A percentile compares a stretch with the other conserved stretches of the same genome.
Conservation (phyloP, 2,797 vertebrate genomes). For the Crypturellus tataupa region DNA sequence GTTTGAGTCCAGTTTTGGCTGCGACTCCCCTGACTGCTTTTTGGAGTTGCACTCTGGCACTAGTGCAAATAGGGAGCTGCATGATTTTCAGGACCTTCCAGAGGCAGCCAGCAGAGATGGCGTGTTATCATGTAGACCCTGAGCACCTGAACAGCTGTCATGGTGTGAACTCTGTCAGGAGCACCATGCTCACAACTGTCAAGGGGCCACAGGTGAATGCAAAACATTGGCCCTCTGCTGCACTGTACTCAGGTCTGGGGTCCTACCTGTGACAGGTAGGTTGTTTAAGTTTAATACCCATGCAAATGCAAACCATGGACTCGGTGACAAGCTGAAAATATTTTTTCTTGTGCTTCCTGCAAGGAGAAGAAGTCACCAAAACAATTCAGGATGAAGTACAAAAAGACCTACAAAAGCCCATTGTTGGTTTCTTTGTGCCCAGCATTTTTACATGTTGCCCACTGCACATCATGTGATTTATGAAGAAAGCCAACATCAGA, state of each 20-base stretch:
- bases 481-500: neutral
- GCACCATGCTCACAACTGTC: neutral
- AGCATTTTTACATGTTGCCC: neutral
- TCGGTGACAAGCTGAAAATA: neutral
- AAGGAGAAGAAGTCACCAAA: neutral
- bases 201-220: too few relatives aligned
- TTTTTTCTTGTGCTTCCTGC: neutral
- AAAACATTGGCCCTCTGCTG: neutral
- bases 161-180: neutral
- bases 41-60: neutral
- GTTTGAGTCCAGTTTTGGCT: neutral
- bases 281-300: neutral
- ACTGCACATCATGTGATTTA: neutral
- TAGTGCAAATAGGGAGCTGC: too few relatives aligned
- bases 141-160: neutral
- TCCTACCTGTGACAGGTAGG: neutral
- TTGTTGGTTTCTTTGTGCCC: neutral
- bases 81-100: neutral
- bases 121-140: neutral
- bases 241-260: neutral
- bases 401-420: rapidly evolving
- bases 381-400: neutral
- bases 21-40: neutral
- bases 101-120: neutral
- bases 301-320: neutral